phyloP scores from a whole-genome alignment of 2,888 invertebrate species.

The Heteropelma amictum region DNA sequence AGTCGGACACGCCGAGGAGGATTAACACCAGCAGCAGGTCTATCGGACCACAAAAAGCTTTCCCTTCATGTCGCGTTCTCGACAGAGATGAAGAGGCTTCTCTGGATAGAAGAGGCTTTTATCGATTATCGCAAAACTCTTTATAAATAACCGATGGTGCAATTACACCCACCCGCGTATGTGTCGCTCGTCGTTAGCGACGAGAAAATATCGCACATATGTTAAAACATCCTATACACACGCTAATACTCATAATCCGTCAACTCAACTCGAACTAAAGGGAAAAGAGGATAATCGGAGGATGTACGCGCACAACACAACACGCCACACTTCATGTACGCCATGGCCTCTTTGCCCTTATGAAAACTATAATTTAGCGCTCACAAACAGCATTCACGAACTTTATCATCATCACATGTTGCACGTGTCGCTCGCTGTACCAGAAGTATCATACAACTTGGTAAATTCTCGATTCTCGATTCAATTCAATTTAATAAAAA shows the following conservation, averaged over 20 bases:
- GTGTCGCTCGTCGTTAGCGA: conserved; percentile 59
- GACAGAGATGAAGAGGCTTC: conserved; percentile 63
- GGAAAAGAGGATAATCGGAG: conserved; percentile 16
- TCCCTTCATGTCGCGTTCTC: conserved; percentile 29
- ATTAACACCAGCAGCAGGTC: conserved; percentile 25
- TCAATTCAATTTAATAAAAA: too few species aligned
- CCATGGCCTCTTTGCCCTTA: not conserved
- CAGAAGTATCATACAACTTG: too few species aligned
- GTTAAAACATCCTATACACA: not conserved
- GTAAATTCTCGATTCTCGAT: too few species aligned
- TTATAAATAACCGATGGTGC: conserved; percentile 76
- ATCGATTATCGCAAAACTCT: conserved; percentile 76
- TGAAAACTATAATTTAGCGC: not conserved
- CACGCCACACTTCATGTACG: not conserved
- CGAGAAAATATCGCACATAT: conserved; percentile 24
- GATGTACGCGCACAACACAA: too few species aligned
- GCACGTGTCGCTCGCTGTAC: not conserved
- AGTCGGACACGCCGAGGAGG: conserved; percentile 5
- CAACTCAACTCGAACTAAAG: not conserved
- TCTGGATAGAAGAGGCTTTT: conserved; percentile 58
- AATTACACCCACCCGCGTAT: conserved; percentile 68
- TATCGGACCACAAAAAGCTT: conserved; percentile 23
- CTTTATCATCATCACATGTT: not conserved
- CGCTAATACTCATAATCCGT: not conserved
- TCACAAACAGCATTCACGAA: not conserved